Evolutionary conservation across 2,113 vertebrate genomes (phyloP), one percentile per base, ranked within the genome.

Genomic region (Xyrauchen texanus): DNA sequence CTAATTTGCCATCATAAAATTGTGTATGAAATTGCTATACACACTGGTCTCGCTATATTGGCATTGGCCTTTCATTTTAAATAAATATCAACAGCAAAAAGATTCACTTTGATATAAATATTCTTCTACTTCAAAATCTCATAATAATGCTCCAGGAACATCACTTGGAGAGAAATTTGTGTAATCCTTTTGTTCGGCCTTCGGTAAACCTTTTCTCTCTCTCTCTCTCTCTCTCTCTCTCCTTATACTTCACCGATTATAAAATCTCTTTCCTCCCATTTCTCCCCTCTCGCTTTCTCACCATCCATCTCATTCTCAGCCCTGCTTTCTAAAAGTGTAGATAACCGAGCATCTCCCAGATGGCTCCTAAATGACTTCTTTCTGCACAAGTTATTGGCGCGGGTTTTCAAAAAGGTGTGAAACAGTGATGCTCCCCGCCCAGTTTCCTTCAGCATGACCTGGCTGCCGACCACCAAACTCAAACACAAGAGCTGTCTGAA

Each of bases 361-460:
- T 11, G 65, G 76, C 67, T 75, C 75, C 66, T 78, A 78, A 81
- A 78, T 81, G 70, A 81, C 76, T 66, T 76, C 62, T 44, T 55
- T 70, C 65, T 62, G 76, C 74, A 66, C 42, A 58, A 79, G 52
- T 70, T 69, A 57, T 81, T 62, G 4, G 45, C 13, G 16, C 80
- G 12, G 55, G 61, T 55, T 60, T 60, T 42, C 13, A 72, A 68
- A 72, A 69, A 57, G 79, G 79, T 78, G 65, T 53, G 73, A 81
- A 69, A 49, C 67, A 49, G 15, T 0, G 47, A 63, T 51, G 62
- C 16, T 4, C 62, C 49, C 67, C 49, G 45, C 46, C 65, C 62
- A 76, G 69, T 53, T 52, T 75, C 15, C 74, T 52, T 57, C 70
- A 79, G 49, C 68, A 13, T 13, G 34, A 12, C 68, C 58, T 79